Evolutionary conservation across 2,888 invertebrate species (phyloP), one percentile per base, ranked within the genome.

Genomic region (Chymomyza amoena): DNA sequence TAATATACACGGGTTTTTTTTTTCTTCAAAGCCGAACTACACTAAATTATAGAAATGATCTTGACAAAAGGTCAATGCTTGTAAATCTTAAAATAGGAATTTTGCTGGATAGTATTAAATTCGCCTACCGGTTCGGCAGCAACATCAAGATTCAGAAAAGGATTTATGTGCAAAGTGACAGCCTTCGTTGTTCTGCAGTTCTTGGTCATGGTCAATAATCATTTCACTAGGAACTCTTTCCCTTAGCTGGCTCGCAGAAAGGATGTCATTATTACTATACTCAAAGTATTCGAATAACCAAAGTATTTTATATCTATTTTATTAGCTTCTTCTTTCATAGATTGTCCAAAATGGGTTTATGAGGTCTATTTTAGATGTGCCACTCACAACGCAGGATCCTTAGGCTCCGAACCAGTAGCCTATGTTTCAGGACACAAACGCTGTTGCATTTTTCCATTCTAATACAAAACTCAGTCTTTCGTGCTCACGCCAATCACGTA

Each of bases 161-260:
- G 93, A 91, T 97, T 97, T 82, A 94, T 95, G 83, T 98, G 98
- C 96, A 97, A 99, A 77, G 98, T 94, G 0, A 98, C 98, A 5
- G 98, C 96, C 91, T 99, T 99, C 0, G 99, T 99, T 93, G 99
- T 99, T 92, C 97, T 96, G 92, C 97, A 97, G 86, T 98, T 97
- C 92, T 97, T 96, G 59, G 97, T 97, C 97, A 97, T 97, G 62
- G 96, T 96, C 56, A 94, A 93, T 2, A 97, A 97, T 80, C 98
- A 96, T 90, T 98, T 97, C 76, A 98, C 90, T 0, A 99, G 98
- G 91, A 98, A 99, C 82, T 96, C 96, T 61, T 25, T 25, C 99
- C 99, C 93, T 99, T 99, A 71, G 99, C 99, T 0, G 99, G 99
- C 92, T 99, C 99, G 15, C 99, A 25, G 25, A 4, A 25, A 3